A percentile compares a stretch with the other conserved stretches of the same genome.
Conservation (phyloP, 2,888 invertebrate genomes). For the Spilarctia lutea region DNA sequence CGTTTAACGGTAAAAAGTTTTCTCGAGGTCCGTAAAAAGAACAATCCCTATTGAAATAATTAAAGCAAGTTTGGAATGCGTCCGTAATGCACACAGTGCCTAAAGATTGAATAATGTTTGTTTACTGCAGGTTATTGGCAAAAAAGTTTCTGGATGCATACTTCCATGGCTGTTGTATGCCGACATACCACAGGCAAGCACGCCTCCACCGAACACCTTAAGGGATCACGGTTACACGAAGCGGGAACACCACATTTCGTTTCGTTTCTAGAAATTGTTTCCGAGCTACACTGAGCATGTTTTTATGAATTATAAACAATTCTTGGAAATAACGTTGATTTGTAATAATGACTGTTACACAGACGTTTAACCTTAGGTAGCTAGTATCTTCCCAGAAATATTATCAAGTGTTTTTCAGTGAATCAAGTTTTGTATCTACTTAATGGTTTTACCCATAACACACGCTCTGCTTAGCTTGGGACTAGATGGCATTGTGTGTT, state of each 20-base stretch:
- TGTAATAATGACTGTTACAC: not conserved
- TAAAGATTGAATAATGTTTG: slow-evolving; percentile 44
- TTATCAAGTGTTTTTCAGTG: not conserved
- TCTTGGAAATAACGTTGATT: slow-evolving; percentile 19
- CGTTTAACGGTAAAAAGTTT: slow-evolving; percentile 18
- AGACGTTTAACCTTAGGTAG: not conserved
- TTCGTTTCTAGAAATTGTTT: slow-evolving; percentile 47
- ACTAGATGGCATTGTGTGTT: no score
- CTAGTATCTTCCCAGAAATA: not conserved
- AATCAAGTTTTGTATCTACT: no score
- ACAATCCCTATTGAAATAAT: slow-evolving; percentile 29
- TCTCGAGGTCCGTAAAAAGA: not conserved
- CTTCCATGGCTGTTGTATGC: not conserved
- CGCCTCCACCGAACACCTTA: slow-evolving; percentile 43
- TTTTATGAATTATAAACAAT: slow-evolving; percentile 32
- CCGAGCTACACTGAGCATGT: slow-evolving; percentile 42
- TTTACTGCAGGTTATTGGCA: slow-evolving; percentile 38
- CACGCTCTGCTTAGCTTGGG: no score
- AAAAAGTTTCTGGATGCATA: not conserved
- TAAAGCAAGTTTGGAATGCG: slow-evolving; percentile 27
- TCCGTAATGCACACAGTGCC: slow-evolving; percentile 36
- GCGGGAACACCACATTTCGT: slow-evolving; percentile 49
- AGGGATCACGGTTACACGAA: slow-evolving; percentile 60
- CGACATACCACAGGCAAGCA: slow-evolving; percentile 38
- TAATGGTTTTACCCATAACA: no score